These are phyloP conservation scores for Eupeodes latifasciatus DNA, from an alignment of 2,888 invertebrate species.

Conservation along the genomic window DNA sequence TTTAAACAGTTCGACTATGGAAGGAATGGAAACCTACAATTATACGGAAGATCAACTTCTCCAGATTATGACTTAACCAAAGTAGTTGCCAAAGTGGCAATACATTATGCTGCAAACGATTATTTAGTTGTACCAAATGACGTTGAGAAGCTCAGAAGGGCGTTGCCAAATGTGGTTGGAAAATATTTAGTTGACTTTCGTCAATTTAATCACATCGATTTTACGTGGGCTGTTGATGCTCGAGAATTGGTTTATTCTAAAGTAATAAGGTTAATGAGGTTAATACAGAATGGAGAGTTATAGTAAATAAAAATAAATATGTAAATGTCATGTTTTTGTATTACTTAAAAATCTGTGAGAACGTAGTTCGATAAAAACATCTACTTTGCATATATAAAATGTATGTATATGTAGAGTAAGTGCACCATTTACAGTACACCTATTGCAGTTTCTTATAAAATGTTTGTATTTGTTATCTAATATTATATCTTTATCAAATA, in stretches of 20 bases:
- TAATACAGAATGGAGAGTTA: constrained; percentile 71
- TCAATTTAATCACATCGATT: constrained; percentile 89
- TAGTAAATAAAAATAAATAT: neutral
- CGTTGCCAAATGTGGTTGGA: constrained; percentile 81
- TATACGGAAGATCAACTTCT: constrained; percentile 85
- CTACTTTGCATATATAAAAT: too few species aligned
- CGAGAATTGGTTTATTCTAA: constrained; percentile 86
- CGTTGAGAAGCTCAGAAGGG: constrained; percentile 83
- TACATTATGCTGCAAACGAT: constrained; percentile 88
- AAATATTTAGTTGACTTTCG: constrained; percentile 86
- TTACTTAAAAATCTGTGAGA: too few species aligned
- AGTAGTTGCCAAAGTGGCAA: constrained; percentile 86
- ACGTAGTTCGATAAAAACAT: too few species aligned
- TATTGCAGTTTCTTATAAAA: too few species aligned
- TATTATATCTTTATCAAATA: too few species aligned
- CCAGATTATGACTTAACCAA: constrained; percentile 86
- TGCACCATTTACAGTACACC: too few species aligned
- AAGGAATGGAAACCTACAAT: constrained; percentile 84
- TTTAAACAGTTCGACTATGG: constrained; percentile 87
- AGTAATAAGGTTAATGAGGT: constrained; percentile 85
- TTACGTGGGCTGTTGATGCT: constrained; percentile 88
- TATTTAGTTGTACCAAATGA: constrained; percentile 87
- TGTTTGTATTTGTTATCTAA: too few species aligned
- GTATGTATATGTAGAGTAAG: too few species aligned
- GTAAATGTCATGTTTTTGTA: neutral